Conservation (phyloP, 2,113 vertebrate species). For the Steatornis caripensis region DNA sequence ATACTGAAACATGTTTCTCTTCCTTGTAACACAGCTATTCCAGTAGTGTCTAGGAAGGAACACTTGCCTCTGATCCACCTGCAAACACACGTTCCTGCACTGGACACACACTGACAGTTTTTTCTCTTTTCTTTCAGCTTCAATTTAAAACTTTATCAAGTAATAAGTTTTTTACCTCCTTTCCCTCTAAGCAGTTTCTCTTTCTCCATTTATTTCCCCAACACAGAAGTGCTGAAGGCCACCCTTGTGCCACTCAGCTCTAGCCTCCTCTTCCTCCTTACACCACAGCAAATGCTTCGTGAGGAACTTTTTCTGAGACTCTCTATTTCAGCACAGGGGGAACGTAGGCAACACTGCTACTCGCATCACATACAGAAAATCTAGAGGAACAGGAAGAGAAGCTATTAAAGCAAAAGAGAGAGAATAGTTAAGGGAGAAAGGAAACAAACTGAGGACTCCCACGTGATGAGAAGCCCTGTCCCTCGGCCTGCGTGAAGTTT, state of each 20-base stretch:
- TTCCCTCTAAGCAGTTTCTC: background rate
- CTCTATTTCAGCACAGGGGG: background rate
- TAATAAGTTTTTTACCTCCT: background rate
- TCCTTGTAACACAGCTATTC: background rate
- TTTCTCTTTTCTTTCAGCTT: background rate
- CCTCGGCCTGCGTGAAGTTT: accelerated
- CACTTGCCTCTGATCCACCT: background rate
- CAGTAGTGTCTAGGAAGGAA: background rate
- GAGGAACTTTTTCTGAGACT: background rate
- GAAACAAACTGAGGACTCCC: background rate
- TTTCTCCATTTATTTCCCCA: background rate
- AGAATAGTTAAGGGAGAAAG: background rate
- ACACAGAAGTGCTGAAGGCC: background rate
- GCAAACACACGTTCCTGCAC: background rate
- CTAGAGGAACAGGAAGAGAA: background rate
- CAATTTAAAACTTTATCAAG: background rate
- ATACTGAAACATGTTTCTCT: background rate
- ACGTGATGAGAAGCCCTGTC: background rate
- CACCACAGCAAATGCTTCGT: background rate
- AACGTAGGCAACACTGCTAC: background rate
- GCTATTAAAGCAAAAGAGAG: background rate
- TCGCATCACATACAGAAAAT: background rate
- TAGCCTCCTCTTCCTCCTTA: background rate
- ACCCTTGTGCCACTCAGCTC: background rate
- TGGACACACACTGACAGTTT: background rate